Evolutionary conservation across 2,113 vertebrate genomes (phyloP).

Genomic region (Engystomops pustulosus): DNA sequence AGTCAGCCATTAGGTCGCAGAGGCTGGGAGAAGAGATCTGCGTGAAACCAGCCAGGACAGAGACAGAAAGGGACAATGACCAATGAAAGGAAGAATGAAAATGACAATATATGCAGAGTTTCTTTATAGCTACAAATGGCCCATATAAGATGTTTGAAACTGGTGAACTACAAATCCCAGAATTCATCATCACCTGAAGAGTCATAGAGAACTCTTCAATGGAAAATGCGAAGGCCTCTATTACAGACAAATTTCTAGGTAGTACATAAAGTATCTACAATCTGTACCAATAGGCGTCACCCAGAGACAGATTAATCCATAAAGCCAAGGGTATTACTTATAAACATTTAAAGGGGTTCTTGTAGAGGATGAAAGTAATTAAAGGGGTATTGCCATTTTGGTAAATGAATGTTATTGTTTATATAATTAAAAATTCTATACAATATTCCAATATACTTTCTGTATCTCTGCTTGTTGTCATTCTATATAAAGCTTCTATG

Average conservation of each 20-base stretch:
- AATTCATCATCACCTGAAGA: neutral
- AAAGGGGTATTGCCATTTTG: too few species aligned
- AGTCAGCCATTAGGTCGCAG: conserved; percentile 92
- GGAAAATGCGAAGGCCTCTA: neutral
- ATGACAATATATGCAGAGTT: conserved; percentile 52
- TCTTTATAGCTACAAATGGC: too few species aligned
- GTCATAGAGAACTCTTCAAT: neutral
- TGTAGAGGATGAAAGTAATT: too few species aligned
- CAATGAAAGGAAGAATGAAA: conserved; percentile 57
- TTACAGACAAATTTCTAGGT: neutral
- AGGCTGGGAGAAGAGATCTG: conserved; percentile 85
- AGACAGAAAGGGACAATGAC: conserved; percentile 57
- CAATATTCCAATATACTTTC: too few species aligned
- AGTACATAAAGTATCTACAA: neutral
- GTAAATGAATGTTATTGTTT: too few species aligned
- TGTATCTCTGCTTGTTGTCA: too few species aligned
- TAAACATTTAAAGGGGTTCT: neutral
- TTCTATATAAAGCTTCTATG: too few species aligned
- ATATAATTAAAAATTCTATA: too few species aligned
- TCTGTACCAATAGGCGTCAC: neutral
- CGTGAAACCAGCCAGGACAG: conserved; percentile 69
- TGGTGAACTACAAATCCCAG: neutral
- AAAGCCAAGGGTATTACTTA: neutral
- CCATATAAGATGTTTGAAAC: neutral
- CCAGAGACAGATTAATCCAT: neutral